Evolutionary conservation across 2,797 vertebrate species (phyloP), one percentile per base, ranked within the genome.

Genomic region (Eurystomus glaucurus): DNA sequence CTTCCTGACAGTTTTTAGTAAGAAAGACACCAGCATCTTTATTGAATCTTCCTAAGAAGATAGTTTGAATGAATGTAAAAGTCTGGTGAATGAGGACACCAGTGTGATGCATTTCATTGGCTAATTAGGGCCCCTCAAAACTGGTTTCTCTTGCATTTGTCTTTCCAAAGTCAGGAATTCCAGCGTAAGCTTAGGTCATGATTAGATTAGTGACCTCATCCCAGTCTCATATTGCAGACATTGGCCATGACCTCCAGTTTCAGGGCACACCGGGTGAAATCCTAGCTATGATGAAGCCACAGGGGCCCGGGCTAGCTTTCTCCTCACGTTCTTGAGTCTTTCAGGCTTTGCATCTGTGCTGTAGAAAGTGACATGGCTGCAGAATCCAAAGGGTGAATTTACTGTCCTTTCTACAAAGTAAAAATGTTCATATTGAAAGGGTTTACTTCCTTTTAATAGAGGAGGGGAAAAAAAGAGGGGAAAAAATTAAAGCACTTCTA

Each of bases 181-280:
- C 77, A 92, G 31, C 29, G 72, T 23, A 82, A 80, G 20, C 62
- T 96, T 90, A 92, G 88, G 85, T 96, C 93, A 92, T 95, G 95
- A 97, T 96, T 97, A 96, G 96, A 97, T 96, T 96, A 95, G 93
- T 96, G 94, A 96, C 95, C 83, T 97, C 94, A 96, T 93, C 51
- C 33, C 1, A 1, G 66, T 92, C 83, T 97, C 97, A 74, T 60
- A 33, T 97, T 97, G 92, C 94, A 96, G 90, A 83, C 88, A 70
- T 80, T 97, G 96, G 83, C 91, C 80, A 1, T 93, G 97, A 97
- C 96, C 95, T 96, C 58, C 74, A 95, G 83, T 96, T 96, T 94
- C 94, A 95, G 97, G 94, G 93, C 95, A 96, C 94, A 68, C 35
- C 64, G 96, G 93, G 93, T 97, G 94, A 97, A 97, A 97, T 92